phyloP scores from a whole-genome alignment of 2,797 vertebrate species.

The Hydrocynus forskahlii region DNA sequence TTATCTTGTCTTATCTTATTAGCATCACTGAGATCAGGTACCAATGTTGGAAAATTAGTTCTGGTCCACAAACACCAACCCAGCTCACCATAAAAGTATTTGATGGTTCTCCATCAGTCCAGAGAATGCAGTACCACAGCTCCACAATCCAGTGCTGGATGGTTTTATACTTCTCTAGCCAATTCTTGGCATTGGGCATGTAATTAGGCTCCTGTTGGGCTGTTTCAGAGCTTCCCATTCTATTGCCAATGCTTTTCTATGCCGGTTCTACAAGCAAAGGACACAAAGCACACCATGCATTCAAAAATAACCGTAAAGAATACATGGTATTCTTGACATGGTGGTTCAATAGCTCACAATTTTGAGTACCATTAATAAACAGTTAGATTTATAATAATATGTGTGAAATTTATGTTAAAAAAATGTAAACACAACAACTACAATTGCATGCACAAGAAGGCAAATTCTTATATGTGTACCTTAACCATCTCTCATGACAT shows the following conservation, averaged over 20 bases:
- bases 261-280: too few relatives aligned
- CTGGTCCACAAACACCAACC: neutral
- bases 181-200: neutral
- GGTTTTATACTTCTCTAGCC: neutral
- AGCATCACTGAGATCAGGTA: neutral
- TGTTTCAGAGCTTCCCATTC: too few relatives aligned
- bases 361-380: neutral
- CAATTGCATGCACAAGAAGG: neutral
- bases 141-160: neutral
- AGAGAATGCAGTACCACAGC: neutral
- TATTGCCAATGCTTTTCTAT: too few relatives aligned
- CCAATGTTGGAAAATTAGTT: neutral
- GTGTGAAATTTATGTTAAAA: too few relatives aligned
- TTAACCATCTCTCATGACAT: constrained; percentile 19
- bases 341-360: too few relatives aligned
- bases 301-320: too few relatives aligned
- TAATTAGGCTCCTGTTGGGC: too few relatives aligned
- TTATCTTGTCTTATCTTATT: too few relatives aligned
- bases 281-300: too few relatives aligned
- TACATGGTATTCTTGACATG: too few relatives aligned
- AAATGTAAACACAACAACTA: neutral
- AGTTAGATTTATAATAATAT: neutral
- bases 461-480: constrained; percentile 14
- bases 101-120: neutral
- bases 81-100: neutral